Base-by-base conservation (phyloP, 64 coral and sea anemone genomes). In the Porites lutea region DNA sequence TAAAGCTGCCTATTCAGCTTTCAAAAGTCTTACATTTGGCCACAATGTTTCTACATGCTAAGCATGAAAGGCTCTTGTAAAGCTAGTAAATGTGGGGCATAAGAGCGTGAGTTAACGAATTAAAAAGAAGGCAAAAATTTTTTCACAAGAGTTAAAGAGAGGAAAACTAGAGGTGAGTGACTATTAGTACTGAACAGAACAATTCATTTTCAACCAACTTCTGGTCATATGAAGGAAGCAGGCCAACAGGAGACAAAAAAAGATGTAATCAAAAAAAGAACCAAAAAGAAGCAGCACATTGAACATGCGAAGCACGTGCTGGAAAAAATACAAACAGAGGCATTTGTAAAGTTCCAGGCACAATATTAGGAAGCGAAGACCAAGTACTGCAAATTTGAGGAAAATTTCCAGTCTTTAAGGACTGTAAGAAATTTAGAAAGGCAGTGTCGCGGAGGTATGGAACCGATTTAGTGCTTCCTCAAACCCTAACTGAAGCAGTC, bases 251-350 rank as follows among this genome's bases (percentile, higher is more conserved):
- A 22, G 91, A 93, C 62, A 92, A 84, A 84, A 84, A 93, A 87
- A 15, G 91, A 87, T 73, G 49, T 75, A 4, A 64, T 87, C 23
- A 93, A 48, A 52, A 86, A 87, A 79, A 68, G 82, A 77, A 68
- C 65, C 2, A 82, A 61, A 18, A 87, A 79, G 15, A 76, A 87
- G 74, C 4, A 78, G 59, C 18, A 93, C 63, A 64, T 87, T 7
- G 55, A 93, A 53, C 91, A 87, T 66, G 82, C 80, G 4, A 93
- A 93, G 46, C 91, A 88, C 16, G 91, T 87, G n/a, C 76, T 93
- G 4, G 92, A 93, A 82, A 93, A 93, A 81, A 93, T 74, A 4
- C 91, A 93, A 65, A 93, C 82, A n/a, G 91, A 93, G 21, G 91
- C 73, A 70, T 88, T 71, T 73, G 51, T 93, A 50, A 83, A 87